Evolutionary conservation across 2,113 vertebrate genomes (phyloP), one percentile per base, ranked within the genome.

Genomic region (Indri indri): DNA sequence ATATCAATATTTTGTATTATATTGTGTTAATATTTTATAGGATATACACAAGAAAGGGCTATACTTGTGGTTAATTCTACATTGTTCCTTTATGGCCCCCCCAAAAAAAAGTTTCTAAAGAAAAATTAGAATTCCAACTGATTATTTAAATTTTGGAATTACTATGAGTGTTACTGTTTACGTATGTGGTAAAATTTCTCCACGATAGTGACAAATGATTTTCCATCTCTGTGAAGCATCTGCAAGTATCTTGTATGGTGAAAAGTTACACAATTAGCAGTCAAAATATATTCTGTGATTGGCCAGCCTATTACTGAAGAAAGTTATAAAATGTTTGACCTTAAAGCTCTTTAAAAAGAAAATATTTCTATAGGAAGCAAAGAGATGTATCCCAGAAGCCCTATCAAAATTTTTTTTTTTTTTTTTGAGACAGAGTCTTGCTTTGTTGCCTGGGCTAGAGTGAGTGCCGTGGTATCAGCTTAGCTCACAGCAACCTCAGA

Each of bases 191-290:
- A 57, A 5, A 86, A 61, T 90, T 66, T 96, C 92, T 91, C 6
- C 16, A 80, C 17, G 61, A 94, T 6, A 76, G 27, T n/a, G 37
- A 93, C 23, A 91, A 83, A 17, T 79, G 52, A 81, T 86, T 90
- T 92, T 83, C n/a, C 18, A 63, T 83, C 27, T 70, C 30, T 14
- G 22, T n/a, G 30, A 90, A 93, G 2, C 30, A 84, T 37, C 66
- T 86, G 14, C 6, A 89, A 94, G 32, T 93, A 65, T 47, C 80
- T 42, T 54, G 8, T 77, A 92, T 22, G 8, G 22, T 95, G 50
- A 95, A 91, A 94, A 92, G 32, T 81, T 87, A 77, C 13, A 66
- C 76, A 90, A 37, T 59, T 73, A 88, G 37, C 47, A 68, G 23
- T 71, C 6, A 87, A 83, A 89, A 57, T 73, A 63, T 23, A 73